These are phyloP conservation scores for Batillaria attramentaria DNA, from an alignment of 1,140 invertebrate species.

Conservation along the genomic window DNA sequence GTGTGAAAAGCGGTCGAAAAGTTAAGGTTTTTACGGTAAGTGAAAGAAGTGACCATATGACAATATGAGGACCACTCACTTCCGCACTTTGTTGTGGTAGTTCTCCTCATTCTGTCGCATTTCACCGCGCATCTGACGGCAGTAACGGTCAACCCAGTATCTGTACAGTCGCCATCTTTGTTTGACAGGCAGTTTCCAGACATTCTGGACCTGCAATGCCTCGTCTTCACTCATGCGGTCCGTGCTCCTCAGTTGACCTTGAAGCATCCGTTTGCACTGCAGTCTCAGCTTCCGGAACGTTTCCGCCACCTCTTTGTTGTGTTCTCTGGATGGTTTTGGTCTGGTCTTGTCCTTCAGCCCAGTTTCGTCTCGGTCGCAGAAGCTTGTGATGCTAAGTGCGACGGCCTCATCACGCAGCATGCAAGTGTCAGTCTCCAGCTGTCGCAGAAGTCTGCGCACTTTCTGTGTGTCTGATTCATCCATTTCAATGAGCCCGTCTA, in stretches of 20 bases:
- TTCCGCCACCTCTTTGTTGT: slow-evolving; percentile 8
- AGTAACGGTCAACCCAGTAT: slow-evolving; percentile 61
- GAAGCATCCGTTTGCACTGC: slow-evolving; percentile 25
- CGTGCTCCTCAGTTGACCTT: slow-evolving; percentile 27
- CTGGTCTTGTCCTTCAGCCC: neutral
- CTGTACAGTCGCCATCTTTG: slow-evolving; percentile 69
- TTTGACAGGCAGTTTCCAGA: slow-evolving; percentile 57
- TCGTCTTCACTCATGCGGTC: slow-evolving; percentile 50
- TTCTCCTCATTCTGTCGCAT: slow-evolving; percentile 42
- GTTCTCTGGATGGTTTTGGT: neutral
- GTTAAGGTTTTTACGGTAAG: too few relatives aligned
- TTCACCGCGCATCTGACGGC: slow-evolving; percentile 36
- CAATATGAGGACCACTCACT: slow-evolving; percentile 15
- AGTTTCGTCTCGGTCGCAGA: neutral
- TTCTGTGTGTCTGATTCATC: slow-evolving; percentile 22
- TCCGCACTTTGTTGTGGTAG: slow-evolving; percentile 29
- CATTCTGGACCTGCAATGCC: slow-evolving; percentile 40
- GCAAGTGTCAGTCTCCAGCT: neutral
- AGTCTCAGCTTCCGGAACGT: neutral
- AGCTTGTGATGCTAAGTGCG: slow-evolving; percentile 32
- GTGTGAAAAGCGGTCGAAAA: too few relatives aligned
- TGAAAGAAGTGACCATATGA: neutral
- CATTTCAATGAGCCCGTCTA: slow-evolving; percentile 33
- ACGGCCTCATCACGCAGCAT: neutral
- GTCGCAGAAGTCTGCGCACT: slow-evolving; percentile 3